Evolutionary conservation across 2,113 vertebrate genomes (phyloP).

Genomic region (Pangasianodon gigas): DNA sequence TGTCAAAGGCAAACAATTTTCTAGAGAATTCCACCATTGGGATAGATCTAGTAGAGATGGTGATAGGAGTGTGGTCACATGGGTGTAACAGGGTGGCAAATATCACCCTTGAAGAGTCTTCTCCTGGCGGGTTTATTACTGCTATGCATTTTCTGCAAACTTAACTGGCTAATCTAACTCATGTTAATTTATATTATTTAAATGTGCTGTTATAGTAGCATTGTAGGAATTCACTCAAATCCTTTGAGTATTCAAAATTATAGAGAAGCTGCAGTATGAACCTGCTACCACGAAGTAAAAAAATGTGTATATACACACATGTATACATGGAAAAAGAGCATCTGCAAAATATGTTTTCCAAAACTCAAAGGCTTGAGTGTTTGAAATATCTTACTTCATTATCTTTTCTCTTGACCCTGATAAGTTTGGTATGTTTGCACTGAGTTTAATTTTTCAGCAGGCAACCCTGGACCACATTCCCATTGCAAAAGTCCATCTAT

Average conservation of each 20-base stretch:
- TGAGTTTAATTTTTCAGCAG: background rate
- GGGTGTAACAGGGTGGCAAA: background rate
- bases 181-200: background rate
- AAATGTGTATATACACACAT: no score
- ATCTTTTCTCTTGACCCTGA: background rate
- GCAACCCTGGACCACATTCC: background rate
- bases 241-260: no score
- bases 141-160: background rate
- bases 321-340: background rate
- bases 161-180: background rate
- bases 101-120: background rate
- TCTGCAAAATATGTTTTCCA: background rate
- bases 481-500: conserved; percentile 70
- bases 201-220: background rate
- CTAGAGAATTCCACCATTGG: no score
- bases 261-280: background rate
- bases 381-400: background rate
- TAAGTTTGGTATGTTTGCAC: background rate
- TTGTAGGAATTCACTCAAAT: background rate
- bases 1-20: background rate
- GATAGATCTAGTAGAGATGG: background rate
- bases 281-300: background rate
- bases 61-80: no score
- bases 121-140: background rate
- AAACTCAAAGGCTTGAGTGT: background rate